Evolutionary conservation across 2,113 vertebrate species (phyloP).

Genomic region (Tetrax tetrax): DNA sequence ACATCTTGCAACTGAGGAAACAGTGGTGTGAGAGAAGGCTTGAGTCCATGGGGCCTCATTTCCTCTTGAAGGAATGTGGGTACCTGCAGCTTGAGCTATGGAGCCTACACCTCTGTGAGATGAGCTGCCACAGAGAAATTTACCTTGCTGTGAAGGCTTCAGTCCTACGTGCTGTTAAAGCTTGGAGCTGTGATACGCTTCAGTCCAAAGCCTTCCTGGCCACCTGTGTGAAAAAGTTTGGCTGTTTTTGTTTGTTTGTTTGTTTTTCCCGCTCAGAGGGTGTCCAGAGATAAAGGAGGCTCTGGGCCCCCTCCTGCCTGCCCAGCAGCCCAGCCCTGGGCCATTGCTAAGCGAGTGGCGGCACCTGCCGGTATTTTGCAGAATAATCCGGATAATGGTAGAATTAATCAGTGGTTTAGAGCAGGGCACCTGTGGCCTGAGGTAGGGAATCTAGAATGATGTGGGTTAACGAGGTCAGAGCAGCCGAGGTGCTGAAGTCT

Average conservation of each 20-base stretch:
- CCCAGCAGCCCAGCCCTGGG: not conserved
- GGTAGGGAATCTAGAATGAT: not conserved
- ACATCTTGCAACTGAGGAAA: not conserved
- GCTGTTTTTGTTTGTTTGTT: too few relatives aligned
- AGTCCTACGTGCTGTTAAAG: not conserved
- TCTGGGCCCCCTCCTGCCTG: not conserved
- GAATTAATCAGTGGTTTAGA: not conserved
- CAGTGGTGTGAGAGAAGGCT: not conserved
- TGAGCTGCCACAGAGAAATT: not conserved
- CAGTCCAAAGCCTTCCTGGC: not conserved
- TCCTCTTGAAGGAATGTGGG: not conserved
- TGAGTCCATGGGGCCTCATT: not conserved
- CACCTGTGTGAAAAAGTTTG: not conserved
- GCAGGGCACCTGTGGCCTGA: not conserved
- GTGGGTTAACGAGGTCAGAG: not conserved
- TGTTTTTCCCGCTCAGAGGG: too few relatives aligned
- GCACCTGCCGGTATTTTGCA: slow-evolving; percentile 24
- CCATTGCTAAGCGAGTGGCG: slow-evolving; percentile 32
- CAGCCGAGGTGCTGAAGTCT: not conserved
- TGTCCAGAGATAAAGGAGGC: not conserved
- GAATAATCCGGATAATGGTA: not conserved
- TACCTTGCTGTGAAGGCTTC: not conserved
- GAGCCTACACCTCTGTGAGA: not conserved
- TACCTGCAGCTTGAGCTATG: not conserved
- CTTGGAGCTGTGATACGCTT: not conserved